phyloP scores from a whole-genome alignment of 2,797 vertebrate genomes.

The Emys orbicularis region DNA sequence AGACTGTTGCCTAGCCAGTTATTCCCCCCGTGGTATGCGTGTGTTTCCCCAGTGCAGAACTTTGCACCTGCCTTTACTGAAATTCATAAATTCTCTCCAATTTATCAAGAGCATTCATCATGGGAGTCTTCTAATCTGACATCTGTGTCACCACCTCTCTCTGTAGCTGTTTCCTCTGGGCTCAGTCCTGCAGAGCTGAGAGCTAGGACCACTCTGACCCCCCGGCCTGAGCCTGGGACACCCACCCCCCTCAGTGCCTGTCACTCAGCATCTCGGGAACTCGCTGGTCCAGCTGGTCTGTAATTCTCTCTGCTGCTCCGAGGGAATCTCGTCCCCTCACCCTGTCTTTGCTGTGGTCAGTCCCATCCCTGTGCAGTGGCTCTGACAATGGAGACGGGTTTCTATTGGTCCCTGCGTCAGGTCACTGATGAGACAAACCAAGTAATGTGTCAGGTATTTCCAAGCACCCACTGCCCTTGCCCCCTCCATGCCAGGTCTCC shows the following conservation, averaged over 20 bases:
- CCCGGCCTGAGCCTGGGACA: neutral
- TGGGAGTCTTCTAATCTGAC: neutral
- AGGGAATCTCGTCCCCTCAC: neutral
- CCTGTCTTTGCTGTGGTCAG: fast-evolving
- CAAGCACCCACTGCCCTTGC: fast-evolving
- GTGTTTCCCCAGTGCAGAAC: neutral
- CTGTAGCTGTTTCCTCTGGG: neutral
- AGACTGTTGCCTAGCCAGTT: neutral
- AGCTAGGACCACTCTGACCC: neutral
- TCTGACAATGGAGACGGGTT: fast-evolving
- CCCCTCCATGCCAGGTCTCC: fast-evolving
- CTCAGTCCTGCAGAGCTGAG: neutral
- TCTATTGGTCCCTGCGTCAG: neutral
- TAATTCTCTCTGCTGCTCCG: neutral
- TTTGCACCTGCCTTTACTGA: neutral
- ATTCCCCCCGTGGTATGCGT: neutral
- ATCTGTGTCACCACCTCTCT: neutral
- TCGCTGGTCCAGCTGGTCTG: neutral
- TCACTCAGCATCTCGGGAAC: neutral
- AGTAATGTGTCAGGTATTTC: neutral
- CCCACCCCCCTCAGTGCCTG: neutral
- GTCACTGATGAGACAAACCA: fast-evolving
- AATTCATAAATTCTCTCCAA: neutral
- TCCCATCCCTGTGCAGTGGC: fast-evolving
- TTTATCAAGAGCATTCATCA: neutral